Percentiles rank a stretch among this genome's conserved stretches.
phyloP scores from a whole-genome alignment of 2,888 invertebrate species.

The Incurvaria masculella region DNA sequence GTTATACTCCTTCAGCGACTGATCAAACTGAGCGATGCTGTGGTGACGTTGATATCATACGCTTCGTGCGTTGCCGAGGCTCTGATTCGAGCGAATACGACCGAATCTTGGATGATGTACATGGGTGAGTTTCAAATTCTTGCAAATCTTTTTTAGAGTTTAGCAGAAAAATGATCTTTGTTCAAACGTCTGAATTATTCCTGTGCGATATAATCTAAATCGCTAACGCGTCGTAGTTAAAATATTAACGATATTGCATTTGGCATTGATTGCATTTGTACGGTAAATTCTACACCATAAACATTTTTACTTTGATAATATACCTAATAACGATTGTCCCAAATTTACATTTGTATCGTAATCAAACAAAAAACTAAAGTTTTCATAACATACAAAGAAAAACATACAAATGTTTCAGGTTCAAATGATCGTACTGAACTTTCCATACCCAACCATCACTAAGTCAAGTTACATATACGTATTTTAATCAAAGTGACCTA shows the following conservation, averaged over 20 bases:
- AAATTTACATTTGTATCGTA: no score
- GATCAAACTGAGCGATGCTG: conserved; percentile 37
- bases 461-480: no score
- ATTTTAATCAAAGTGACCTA: no score
- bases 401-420: no score
- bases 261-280: not conserved
- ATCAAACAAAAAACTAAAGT: no score
- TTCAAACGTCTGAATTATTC: not conserved
- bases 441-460: no score
- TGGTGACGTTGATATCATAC: conserved; percentile 3
- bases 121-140: conserved; percentile 32
- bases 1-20: conserved; percentile 54
- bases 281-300: not conserved
- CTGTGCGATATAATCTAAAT: no score
- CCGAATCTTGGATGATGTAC: conserved; percentile 46
- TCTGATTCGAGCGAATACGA: conserved; percentile 34
- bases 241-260: not conserved
- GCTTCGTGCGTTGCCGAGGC: conserved; percentile 29
- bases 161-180: not conserved
- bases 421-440: no score
- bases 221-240: no score
- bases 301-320: no score
- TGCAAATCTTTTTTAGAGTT: not conserved
- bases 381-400: no score
- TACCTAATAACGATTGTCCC: no score